Evolutionary conservation across 2,113 vertebrate species (phyloP).

Genomic region (Crotalus helleri): DNA sequence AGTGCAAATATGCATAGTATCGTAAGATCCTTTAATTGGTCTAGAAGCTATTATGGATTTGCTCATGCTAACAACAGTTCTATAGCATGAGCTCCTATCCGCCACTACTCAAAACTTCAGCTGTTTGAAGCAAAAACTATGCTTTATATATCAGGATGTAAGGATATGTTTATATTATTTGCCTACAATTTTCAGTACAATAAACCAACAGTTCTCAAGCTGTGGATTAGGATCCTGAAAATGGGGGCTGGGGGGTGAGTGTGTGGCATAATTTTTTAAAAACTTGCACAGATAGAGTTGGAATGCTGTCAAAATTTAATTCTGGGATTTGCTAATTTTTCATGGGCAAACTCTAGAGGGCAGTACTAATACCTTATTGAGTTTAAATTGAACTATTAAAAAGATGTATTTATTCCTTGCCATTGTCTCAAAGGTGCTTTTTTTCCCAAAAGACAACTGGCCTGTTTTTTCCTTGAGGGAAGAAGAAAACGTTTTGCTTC

Average conservation of each 20-base stretch:
- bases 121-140: background rate
- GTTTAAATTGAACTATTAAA: background rate
- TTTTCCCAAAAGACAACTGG: too few relatives aligned
- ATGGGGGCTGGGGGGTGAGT: background rate
- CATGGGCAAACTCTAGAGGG: background rate
- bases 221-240: background rate
- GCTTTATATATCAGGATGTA: background rate
- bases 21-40: background rate
- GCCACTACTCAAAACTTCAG: background rate
- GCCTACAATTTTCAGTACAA: background rate
- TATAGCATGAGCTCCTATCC: background rate
- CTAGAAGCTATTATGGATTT: background rate
- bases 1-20: background rate
- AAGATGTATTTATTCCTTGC: background rate
- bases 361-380: background rate
- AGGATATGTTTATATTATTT: background rate
- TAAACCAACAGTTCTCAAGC: background rate
- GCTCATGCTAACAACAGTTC: background rate
- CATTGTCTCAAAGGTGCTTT: too few relatives aligned
- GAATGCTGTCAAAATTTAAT: background rate
- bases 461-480: too few relatives aligned
- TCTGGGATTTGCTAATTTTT: background rate
- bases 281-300: background rate
- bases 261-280: background rate
- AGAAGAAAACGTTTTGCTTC: too few relatives aligned